Base-by-base conservation (phyloP, 2,113 vertebrate genomes). In the Megalops atlanticus region DNA sequence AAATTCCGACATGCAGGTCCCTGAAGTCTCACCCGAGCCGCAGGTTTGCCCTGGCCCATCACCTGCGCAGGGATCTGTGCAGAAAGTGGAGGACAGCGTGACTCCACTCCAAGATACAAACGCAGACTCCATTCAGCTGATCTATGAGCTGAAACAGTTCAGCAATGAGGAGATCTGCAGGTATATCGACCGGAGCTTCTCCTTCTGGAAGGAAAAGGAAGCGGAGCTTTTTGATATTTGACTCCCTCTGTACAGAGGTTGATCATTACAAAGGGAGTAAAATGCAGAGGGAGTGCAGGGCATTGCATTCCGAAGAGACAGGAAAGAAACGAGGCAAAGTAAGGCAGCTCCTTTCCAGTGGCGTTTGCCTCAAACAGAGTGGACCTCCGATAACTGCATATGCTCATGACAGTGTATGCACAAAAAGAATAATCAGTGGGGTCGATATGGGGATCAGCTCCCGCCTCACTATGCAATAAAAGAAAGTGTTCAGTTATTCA, bases 151-250 rank as follows among this genome's bases (percentile, higher is more conserved):
- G 71, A 96, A 97, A 64, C 97, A 98, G 85, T 98, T 99, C 88
- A 97, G 96, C 80, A 96, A 96, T 39, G 96, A 99, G 83, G 96
- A 98, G 58, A 96, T 99, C 84, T 98, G 97, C 84, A 92, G 94
- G 82, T 99, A 98, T 86, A 99, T 99, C 2, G 97, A 99, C 83
- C 94, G 96, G 35, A 99, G 98, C 88, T 99, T 99, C 91, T 96
- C 97, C 76, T 99, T 99, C 89, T 99, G 98, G 97, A 99, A 99
- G 89, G 96, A 98, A 92, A 98, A 97, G 85, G 97, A 99, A 87
- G 95, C 96, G 0, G 96, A 98, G 83, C 90, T 98, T 84, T 97
- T 96, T 71, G 95, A 97, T 86, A 95, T 96, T 81, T 98, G 92
- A 97, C 41, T 31, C 8, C 31, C 8, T 64, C 49, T 24, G 49